Conservation (phyloP, 2,113 vertebrate species). For the Isichthys henryi region DNA sequence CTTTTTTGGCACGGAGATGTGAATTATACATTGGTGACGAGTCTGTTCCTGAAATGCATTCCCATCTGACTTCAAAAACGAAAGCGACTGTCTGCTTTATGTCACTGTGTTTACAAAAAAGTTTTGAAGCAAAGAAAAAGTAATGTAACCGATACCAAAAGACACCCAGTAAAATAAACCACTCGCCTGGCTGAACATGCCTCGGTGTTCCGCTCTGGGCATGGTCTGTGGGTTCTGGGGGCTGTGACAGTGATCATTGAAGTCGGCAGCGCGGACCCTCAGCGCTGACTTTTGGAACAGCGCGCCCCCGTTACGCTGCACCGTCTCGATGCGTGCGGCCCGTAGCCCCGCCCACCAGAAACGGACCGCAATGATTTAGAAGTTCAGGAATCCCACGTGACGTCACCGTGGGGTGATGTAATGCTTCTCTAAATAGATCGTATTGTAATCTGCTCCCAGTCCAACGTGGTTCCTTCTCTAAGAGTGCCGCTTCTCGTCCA, state of each 20-base stretch:
- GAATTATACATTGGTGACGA: constrained; percentile 17
- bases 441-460: constrained; percentile 97
- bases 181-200: background rate
- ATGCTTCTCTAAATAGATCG: constrained; percentile 99
- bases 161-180: constrained; percentile 5
- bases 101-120: constrained; percentile 5
- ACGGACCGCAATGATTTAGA: constrained; percentile 97
- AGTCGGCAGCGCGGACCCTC: constrained; percentile 12
- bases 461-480: constrained; percentile 91
- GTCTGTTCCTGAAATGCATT: constrained; percentile 11
- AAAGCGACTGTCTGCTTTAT: constrained; percentile 17
- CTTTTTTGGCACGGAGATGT: constrained; percentile 1
- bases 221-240: background rate
- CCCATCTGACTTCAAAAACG: background rate
- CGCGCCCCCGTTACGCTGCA: constrained; percentile 22
- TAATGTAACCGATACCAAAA: background rate
- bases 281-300: constrained; percentile 28
- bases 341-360: constrained; percentile 42
- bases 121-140: background rate
- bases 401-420: constrained; percentile 96
- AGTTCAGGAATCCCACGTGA: constrained; percentile 99
- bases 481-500: constrained; percentile 73
- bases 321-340: constrained; percentile 31
- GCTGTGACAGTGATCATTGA: constrained; percentile 10
- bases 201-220: background rate